Evolutionary conservation across 2,888 invertebrate species (phyloP).

Genomic region (Neocrepidodera transversa): DNA sequence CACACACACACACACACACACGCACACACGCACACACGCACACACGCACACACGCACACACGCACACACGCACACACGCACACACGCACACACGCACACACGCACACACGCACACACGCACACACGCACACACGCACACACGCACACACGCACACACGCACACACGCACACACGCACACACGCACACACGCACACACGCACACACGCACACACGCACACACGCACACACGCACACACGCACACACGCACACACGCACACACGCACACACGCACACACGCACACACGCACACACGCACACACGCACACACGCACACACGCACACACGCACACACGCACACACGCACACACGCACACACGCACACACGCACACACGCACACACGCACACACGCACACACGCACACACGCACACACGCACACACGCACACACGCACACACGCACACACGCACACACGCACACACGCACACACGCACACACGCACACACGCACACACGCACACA

Average conservation of each 20-base stretch:
- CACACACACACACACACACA: constrained; percentile 3
- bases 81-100: constrained; percentile 1
- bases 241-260: constrained; percentile 4
- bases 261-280: constrained; percentile 5
- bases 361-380: background rate
- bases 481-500: constrained; percentile 5
- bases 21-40: constrained; percentile 4
- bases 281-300: constrained; percentile 2
- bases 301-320: constrained; percentile 4
- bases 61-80: constrained; percentile 2
- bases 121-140: constrained; percentile 5
- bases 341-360: no score
- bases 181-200: constrained; percentile 6
- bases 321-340: constrained; percentile 4
- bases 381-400: constrained; percentile 5
- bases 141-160: constrained; percentile 3
- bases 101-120: constrained; percentile 2
- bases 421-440: constrained; percentile 4
- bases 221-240: constrained; percentile 4
- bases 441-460: constrained; percentile 6
- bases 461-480: constrained; percentile 5
- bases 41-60: background rate
- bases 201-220: constrained; percentile 8
- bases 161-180: background rate
- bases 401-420: constrained; percentile 4